These are phyloP conservation scores for Pelosia muscerda DNA, from an alignment of 2,888 invertebrate species.

Conservation along the genomic window DNA sequence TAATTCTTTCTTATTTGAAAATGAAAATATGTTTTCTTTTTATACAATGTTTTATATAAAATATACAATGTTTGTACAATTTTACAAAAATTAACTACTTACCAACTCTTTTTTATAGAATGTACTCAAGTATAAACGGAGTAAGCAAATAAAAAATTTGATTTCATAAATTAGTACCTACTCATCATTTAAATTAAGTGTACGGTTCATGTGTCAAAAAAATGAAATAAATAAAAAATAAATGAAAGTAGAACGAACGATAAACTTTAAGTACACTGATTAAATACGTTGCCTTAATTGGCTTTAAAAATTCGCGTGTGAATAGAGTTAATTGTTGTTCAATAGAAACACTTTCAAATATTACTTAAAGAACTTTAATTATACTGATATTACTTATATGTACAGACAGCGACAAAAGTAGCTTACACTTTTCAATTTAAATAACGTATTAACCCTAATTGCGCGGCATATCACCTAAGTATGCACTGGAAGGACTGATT, in stretches of 20 bases:
- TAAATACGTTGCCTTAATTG: background rate
- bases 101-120: too few species aligned
- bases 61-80: too few species aligned
- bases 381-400: background rate
- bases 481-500: too few species aligned
- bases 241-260: background rate
- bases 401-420: background rate
- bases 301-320: constrained; percentile 1
- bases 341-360: background rate
- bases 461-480: too few species aligned
- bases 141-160: background rate
- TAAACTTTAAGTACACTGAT: background rate
- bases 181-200: background rate
- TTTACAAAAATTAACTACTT: too few species aligned
- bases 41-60: background rate
- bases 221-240: background rate
- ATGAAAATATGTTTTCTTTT: too few species aligned
- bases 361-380: background rate
- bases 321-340: constrained; percentile 4
- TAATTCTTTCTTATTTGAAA: too few species aligned
- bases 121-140: background rate
- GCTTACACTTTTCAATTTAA: background rate
- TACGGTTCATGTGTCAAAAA: background rate
- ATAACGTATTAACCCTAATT: background rate
- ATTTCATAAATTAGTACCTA: background rate